A percentile compares a stretch with the other conserved stretches of the same genome.
These are phyloP conservation scores for Halocaridina rubra DNA, from an alignment of 2,888 invertebrate genomes.

Conservation along the genomic window DNA sequence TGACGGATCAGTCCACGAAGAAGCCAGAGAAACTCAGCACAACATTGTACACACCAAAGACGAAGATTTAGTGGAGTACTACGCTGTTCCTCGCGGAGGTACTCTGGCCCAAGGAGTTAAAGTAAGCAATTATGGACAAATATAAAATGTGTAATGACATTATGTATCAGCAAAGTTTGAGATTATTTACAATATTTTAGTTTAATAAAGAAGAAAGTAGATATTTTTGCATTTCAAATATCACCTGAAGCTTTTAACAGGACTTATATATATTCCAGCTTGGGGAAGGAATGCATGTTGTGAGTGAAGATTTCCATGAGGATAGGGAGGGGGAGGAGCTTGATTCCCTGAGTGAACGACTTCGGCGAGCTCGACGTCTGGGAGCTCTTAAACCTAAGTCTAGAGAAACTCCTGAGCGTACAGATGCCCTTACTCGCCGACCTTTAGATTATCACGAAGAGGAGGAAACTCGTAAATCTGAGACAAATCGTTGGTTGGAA, in stretches of 20 bases:
- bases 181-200: no score
- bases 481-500: conserved; percentile 91
- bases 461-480: conserved; percentile 88
- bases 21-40: conserved; percentile 54
- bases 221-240: no score
- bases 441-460: conserved; percentile 87
- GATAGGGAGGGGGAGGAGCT: conserved; percentile 75
- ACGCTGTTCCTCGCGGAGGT: conserved; percentile 66
- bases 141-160: neutral
- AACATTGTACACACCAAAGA: conserved; percentile 78
- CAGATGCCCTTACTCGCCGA: conserved; percentile 83
- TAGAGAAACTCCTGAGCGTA: conserved; percentile 74
- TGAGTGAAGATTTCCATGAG: conserved; percentile 76
- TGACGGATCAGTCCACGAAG: conserved; percentile 68
- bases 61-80: conserved; percentile 83
- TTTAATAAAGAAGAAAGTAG: no score
- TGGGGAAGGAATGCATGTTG: conserved; percentile 63
- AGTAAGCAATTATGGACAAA: conserved; percentile 64
- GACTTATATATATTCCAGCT: conserved; percentile 37
- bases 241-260: no score
- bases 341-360: conserved; percentile 68
- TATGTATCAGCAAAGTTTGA: neutral
- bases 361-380: conserved; percentile 45
- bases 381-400: conserved; percentile 65
- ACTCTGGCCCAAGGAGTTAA: conserved; percentile 82